Base-by-base conservation (phyloP, 2,797 vertebrate genomes). In the Notolabrus celidotus region DNA sequence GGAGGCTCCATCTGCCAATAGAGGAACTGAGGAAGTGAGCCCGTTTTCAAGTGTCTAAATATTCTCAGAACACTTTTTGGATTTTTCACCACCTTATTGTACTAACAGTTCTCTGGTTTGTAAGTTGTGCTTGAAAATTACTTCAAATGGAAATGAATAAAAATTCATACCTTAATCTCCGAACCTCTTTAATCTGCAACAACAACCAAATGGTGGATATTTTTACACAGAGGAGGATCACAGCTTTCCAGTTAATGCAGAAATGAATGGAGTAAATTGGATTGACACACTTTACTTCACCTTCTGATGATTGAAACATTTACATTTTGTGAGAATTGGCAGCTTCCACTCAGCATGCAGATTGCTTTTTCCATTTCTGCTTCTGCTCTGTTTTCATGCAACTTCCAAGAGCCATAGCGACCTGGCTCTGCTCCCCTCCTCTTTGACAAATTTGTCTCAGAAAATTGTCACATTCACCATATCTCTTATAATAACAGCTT, bases 301-400 rank as follows among this genome's bases (percentile, higher is more conserved):
- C 71, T 82, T 68, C 61, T 62, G 36, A 58, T 57, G 82, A 84
- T 62, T 82, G 83, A 86, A 68, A 43, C 57, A 53, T 60, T 52
- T 47, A 51, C 55, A 58, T 59, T 67, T 68, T 78, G 54, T 68
- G 50, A 72, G 10, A 12, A 29, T 58, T 75, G 55, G 41, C 3
- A 2, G 65, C 79, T 75, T 86, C 60, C 76, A 61, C 65, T 60
- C 51, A 5, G 62, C n/a, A 22, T 47, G 23, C 54, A 75, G 77
- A 85, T 77, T 81, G 52, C 36, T 79, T 77, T 86, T 91, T 87
- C 82, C 85, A 84, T 61, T 73, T 69, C 54, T 61, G 58, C 61
- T 55, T 74, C 38, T 1, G 7, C 60, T 69, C 49, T 67, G 55
- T 67, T 60, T 62, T 77, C 25, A 61, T 54, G 34, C 51, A 62